These are phyloP conservation scores for Trichonephila clavata DNA, from an alignment of 1,140 invertebrate species.

Conservation along the genomic window DNA sequence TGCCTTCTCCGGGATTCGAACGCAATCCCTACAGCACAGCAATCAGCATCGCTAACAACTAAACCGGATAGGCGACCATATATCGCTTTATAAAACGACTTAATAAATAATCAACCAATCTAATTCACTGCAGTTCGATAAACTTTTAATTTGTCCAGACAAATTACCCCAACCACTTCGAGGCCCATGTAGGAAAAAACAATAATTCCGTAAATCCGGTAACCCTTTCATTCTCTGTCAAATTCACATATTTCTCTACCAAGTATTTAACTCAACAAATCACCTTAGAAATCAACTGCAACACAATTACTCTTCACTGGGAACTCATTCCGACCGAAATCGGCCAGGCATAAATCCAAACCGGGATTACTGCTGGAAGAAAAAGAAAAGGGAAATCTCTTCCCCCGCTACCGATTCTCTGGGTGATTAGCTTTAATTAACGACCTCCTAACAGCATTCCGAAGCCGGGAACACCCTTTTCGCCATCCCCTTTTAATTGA, in stretches of 20 bases:
- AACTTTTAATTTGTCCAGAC: no score
- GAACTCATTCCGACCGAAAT: constrained; percentile 9
- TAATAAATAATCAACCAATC: no score
- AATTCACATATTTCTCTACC: not conserved
- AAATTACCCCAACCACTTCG: no score
- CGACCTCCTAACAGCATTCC: constrained; percentile 70
- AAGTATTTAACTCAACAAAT: not conserved
- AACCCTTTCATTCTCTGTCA: not conserved
- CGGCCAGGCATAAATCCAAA: constrained; percentile 43
- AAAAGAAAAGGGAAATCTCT: not conserved
- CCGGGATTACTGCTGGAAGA: not conserved
- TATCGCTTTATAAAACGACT: no score
- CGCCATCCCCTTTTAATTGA: constrained; percentile 59
- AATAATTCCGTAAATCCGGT: no score
- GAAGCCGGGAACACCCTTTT: constrained; percentile 25
- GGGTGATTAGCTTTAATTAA: constrained; percentile 73
- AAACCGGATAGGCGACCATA: no score
- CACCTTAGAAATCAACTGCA: not conserved
- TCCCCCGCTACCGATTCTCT: constrained; percentile 33
- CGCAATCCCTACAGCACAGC: no score
- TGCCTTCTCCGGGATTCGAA: no score
- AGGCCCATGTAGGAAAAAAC: no score
- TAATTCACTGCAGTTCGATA: no score
- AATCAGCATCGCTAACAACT: no score
- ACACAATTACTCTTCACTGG: not conserved